Evolutionary conservation across 2,797 vertebrate genomes (phyloP).

Genomic region (Pelodytes ibericus): DNA sequence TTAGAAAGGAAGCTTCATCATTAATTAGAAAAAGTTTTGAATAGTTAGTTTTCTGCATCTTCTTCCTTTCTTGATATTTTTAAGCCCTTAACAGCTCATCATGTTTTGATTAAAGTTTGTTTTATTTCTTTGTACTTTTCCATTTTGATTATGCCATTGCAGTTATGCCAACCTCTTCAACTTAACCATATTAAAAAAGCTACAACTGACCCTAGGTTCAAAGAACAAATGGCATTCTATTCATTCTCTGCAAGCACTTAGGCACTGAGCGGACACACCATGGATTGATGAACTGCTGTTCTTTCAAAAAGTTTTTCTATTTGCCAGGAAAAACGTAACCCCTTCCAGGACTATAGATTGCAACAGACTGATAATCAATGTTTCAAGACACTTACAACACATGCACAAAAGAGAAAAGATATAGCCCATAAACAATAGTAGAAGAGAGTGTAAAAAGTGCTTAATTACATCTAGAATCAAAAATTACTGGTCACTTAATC

Average conservation of each 20-base stretch:
- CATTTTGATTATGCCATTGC: neutral
- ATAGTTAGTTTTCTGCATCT: neutral
- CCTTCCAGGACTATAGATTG: neutral
- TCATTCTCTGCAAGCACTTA: neutral
- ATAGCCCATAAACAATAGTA: no score
- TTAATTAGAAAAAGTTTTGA: no score
- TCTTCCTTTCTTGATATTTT: neutral
- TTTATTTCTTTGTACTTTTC: constrained; percentile 6
- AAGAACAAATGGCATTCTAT: constrained; percentile 19
- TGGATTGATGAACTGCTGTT: constrained; percentile 1
- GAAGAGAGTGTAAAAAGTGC: no score
- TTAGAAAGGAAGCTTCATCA: no score
- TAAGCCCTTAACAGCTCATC: neutral
- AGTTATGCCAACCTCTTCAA: constrained; percentile 4
- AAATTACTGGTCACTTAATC: no score
- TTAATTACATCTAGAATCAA: no score
- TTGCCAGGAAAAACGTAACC: neutral
- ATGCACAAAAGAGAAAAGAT: no score
- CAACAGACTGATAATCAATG: no score
- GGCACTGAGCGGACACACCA: constrained; percentile 2
- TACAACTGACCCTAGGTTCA: constrained; percentile 11
- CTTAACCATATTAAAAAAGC: constrained; percentile 1
- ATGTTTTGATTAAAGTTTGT: neutral
- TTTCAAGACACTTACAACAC: no score
- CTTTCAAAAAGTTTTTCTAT: neutral